Evolutionary conservation across 1,140 invertebrate species (phyloP).

Genomic region (Ridgeia piscesae): DNA sequence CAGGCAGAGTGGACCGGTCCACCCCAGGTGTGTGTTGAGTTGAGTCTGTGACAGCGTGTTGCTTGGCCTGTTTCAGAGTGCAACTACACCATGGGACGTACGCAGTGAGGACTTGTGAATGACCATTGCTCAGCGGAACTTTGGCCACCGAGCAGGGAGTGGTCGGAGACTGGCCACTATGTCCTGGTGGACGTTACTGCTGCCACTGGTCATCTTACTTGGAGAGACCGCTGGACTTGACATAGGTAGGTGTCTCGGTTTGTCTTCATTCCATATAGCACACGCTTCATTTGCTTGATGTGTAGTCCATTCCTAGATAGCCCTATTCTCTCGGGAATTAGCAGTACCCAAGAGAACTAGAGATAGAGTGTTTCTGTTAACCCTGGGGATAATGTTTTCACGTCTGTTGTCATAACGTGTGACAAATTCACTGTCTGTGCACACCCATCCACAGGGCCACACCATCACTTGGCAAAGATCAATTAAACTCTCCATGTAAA

Average conservation of each 20-base stretch:
- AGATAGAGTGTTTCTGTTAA: neutral
- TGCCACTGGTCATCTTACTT: neutral
- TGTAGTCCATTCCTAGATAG: neutral
- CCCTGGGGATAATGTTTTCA: neutral
- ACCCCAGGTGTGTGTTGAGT: neutral
- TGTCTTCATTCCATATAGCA: neutral
- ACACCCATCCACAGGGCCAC: no score
- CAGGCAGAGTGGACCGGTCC: neutral
- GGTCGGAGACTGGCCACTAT: neutral
- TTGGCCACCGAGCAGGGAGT: neutral
- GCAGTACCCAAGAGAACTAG: neutral
- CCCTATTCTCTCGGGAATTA: neutral
- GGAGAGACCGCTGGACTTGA: neutral
- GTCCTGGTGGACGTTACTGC: neutral
- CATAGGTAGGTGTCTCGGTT: neutral
- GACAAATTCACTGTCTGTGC: no score
- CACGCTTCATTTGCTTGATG: neutral
- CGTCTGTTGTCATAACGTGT: no score
- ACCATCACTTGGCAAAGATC: neutral
- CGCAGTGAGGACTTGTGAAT: neutral
- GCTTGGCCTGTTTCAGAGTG: neutral
- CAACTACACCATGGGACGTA: neutral
- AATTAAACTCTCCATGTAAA: neutral
- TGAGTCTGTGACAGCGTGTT: neutral
- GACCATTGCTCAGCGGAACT: neutral